Base-by-base conservation (phyloP, 1,140 invertebrate genomes). In the Ceratoteleas bidentatus region DNA sequence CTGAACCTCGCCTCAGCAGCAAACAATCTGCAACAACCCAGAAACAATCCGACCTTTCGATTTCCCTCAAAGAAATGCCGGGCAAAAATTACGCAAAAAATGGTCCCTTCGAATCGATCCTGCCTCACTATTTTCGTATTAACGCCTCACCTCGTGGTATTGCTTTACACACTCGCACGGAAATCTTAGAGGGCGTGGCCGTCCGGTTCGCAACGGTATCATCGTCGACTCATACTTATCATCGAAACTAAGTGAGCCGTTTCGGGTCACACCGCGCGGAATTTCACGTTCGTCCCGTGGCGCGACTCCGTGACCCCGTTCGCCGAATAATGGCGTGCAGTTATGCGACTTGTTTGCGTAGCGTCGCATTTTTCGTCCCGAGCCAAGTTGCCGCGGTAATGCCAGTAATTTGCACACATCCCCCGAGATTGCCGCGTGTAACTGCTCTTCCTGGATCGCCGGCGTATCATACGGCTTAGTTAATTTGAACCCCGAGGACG, bases 171-270 rank as follows among this genome's bases (percentile, higher is more conserved):
- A 56, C n/a, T 69, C 60, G 38, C 16, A 57, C 68, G 65, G 77
- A 81, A 66, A 66, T 82, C 79, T 70, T 69, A 73, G 79, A 88
- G 85, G 88, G 88, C 87, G 88, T 89, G 88, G 88, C 88, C n/a
- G n/a, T 86, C 76, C 53, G 73, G 66, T 68, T 85, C 73, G 84
- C 88, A 89, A 89, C 87, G 87, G 88, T 89, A 89, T 89, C 87
- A 88, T 88, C 86, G 86, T 36, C 24, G 72, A 56, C 54, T 60
- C 81, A 78, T 80, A 88, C 83, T 74, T 83, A 84, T 86, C 83
- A 84, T 87, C 86, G 69, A 73, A 87, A 85, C 78, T 64, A 84
- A 86, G 68, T 82, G 75, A 82, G 83, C 81, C 66, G 81, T 83
- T 77, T 76, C 60, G 79, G 82, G 70, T 83, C 76, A 79, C 45